phyloP scores from a whole-genome alignment of 2,113 vertebrate species.

The Syrmaticus mikado region DNA sequence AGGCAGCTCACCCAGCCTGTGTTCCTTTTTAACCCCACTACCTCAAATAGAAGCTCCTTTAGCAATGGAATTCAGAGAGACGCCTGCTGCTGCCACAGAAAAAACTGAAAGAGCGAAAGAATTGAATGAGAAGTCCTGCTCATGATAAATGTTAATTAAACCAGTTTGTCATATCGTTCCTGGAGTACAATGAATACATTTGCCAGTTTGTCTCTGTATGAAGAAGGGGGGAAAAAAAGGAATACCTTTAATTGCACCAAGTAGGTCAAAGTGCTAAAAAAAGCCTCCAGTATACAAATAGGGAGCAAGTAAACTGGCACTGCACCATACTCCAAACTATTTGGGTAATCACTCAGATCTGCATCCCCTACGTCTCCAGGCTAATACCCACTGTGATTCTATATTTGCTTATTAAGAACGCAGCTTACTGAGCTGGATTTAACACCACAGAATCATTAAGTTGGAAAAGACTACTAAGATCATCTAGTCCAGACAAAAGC shows the following conservation, averaged over 20 bases:
- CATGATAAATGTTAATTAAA: neutral
- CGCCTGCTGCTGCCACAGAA: neutral
- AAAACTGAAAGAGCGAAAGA: no score
- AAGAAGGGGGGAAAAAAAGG: no score
- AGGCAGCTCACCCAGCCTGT: neutral
- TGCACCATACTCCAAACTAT: neutral
- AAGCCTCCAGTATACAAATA: neutral
- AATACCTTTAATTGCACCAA: neutral
- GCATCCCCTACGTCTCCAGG: neutral
- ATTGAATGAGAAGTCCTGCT: neutral
- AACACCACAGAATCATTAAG: neutral
- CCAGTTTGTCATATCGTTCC: neutral
- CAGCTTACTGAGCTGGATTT: neutral
- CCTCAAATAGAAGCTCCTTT: neutral
- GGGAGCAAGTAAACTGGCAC: neutral
- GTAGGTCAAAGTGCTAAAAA: neutral
- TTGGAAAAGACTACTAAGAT: no score
- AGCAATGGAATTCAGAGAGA: neutral
- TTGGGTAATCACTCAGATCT: rapidly evolving
- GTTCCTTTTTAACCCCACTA: neutral
- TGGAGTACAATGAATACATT: neutral
- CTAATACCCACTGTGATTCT: neutral
- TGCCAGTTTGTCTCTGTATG: neutral
- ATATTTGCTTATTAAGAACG: neutral
- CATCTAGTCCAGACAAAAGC: no score